A percentile compares a stretch with the other conserved stretches of the same genome.
These are phyloP conservation scores for Thera obeliscata DNA, from an alignment of 2,888 invertebrate genomes.

Conservation along the genomic window DNA sequence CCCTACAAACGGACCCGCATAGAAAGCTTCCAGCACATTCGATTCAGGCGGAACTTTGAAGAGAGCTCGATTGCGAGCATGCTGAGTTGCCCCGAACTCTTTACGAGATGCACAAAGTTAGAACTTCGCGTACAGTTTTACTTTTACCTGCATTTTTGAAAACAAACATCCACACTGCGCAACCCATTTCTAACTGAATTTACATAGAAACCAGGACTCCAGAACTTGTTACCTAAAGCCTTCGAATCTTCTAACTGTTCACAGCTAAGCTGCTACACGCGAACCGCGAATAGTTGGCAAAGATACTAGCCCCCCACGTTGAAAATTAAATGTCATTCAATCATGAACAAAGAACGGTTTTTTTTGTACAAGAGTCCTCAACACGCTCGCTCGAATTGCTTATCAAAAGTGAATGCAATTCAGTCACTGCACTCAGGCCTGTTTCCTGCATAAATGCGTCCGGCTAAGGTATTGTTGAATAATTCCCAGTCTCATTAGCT, in stretches of 20 bases:
- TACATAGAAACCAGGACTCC: conserved; percentile 7
- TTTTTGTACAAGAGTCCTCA: too few species aligned
- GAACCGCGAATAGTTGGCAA: too few species aligned
- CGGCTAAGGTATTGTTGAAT: conserved; percentile 22
- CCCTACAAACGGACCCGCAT: conserved; percentile 57
- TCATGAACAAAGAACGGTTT: too few species aligned
- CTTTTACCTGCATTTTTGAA: conserved; percentile 57
- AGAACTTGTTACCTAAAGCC: not conserved
- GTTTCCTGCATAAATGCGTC: conserved; percentile 1
- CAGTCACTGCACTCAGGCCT: not conserved
- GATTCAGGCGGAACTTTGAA: conserved; percentile 60
- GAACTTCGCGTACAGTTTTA: conserved; percentile 55
- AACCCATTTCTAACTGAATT: conserved; percentile 14
- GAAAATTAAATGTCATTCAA: too few species aligned
- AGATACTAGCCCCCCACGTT: too few species aligned
- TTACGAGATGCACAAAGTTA: conserved; percentile 63
- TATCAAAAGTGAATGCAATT: too few species aligned
- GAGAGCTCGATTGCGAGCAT: conserved; percentile 64
- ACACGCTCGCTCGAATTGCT: too few species aligned
- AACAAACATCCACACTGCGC: conserved; percentile 49
- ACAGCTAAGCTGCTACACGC: too few species aligned
- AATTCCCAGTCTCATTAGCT: conserved; percentile 24
- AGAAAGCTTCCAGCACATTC: conserved; percentile 60
- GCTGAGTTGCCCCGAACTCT: conserved; percentile 60
- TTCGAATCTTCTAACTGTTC: too few species aligned